Conservation (phyloP, 2,113 vertebrate species). For the Takifugu flavidus region DNA sequence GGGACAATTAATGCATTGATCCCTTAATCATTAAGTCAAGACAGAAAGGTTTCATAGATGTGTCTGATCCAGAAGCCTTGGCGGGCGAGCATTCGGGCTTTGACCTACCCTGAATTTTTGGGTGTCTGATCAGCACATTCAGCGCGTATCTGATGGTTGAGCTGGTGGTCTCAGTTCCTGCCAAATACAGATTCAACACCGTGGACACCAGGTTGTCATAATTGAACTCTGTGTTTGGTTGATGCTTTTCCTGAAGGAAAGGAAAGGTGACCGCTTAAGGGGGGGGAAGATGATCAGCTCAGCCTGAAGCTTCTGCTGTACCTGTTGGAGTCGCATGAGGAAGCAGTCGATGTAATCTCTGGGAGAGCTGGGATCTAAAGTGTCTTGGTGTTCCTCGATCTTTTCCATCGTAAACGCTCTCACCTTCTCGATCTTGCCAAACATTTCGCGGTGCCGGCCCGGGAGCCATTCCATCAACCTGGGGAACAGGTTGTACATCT, state of each 20-base stretch:
- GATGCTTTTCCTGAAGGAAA: constrained; percentile 57
- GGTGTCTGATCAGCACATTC: constrained; percentile 69
- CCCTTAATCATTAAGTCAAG: too few species aligned
- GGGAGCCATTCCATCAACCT: constrained; percentile 63
- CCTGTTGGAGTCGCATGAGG: constrained; percentile 73
- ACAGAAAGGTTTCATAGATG: too few species aligned
- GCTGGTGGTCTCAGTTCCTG: constrained; percentile 74
- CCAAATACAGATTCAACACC: constrained; percentile 67
- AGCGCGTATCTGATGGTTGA: constrained; percentile 68
- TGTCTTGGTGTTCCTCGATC: constrained; percentile 61
- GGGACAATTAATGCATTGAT: not conserved
- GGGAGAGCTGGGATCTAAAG: constrained; percentile 56
- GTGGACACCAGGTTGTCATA: constrained; percentile 65
- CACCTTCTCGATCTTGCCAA: constrained; percentile 20
- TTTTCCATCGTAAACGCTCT: constrained; percentile 51
- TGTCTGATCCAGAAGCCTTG: too few species aligned
- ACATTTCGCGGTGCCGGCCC: constrained; percentile 56
- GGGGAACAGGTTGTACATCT: constrained; percentile 80
- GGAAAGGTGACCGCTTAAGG: not conserved
- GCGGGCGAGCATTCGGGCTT: not conserved
- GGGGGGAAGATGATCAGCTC: not conserved
- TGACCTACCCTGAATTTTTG: constrained; percentile 66
- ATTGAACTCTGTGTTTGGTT: constrained; percentile 64
- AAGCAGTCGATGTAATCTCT: constrained; percentile 78
- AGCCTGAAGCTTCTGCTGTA: constrained; percentile 14